Evolutionary conservation across 2,113 vertebrate species (phyloP).

Genomic region (Mobula hypostoma): DNA sequence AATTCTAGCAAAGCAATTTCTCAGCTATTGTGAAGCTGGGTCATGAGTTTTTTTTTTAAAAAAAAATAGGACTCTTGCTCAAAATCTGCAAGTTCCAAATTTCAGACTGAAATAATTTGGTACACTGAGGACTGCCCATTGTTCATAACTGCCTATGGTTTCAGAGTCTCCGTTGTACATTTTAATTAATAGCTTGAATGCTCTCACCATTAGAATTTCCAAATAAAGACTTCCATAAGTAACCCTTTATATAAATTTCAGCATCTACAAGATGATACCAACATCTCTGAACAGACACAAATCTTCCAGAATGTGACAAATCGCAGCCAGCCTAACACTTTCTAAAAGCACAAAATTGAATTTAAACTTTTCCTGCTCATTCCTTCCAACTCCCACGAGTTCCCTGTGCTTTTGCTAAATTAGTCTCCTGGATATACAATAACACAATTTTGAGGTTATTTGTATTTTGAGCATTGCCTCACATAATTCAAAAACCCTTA

Average conservation of each 20-base stretch:
- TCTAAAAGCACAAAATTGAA: too few relatives aligned
- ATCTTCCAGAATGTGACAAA: too few relatives aligned
- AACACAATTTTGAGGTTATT: too few relatives aligned
- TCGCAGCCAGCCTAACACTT: too few relatives aligned
- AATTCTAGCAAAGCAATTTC: neutral
- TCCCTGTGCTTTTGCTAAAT: too few relatives aligned
- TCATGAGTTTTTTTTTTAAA: neutral
- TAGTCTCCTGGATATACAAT: too few relatives aligned
- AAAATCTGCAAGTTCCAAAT: neutral
- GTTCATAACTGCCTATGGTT: neutral
- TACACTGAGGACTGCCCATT: neutral
- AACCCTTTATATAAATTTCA: neutral
- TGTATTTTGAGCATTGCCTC: too few relatives aligned
- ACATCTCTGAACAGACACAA: too few relatives aligned
- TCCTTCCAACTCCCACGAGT: too few relatives aligned
- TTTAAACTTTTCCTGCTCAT: too few relatives aligned
- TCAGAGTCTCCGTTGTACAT: neutral
- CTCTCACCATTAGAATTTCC: neutral
- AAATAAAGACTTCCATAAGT: neutral
- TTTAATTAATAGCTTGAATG: neutral
- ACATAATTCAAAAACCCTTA: too few relatives aligned
- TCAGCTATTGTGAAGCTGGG: neutral
- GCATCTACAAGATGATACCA: neutral
- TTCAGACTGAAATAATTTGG: neutral
- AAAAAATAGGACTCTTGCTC: neutral